phyloP scores from a whole-genome alignment of 2,888 invertebrate genomes.

The Andrena camellia region DNA sequence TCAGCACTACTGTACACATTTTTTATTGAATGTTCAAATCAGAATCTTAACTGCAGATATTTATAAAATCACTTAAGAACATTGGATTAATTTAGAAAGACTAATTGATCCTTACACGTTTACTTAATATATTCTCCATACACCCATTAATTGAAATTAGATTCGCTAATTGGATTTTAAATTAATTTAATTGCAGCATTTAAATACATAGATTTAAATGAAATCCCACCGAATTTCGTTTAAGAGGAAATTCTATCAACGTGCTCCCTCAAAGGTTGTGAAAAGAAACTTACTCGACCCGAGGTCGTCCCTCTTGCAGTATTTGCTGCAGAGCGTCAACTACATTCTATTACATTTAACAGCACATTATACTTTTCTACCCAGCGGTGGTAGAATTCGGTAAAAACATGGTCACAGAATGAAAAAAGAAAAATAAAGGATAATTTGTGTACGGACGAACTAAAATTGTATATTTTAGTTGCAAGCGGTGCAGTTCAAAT shows the following conservation, averaged over 20 bases:
- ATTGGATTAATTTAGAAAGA: not conserved
- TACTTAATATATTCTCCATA: not conserved
- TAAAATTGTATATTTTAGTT: slow-evolving; percentile 1
- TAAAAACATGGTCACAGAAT: not conserved
- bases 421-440: not conserved
- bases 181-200: slow-evolving; percentile 3
- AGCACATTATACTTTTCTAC: not conserved
- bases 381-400: not conserved
- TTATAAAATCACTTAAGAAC: not conserved
- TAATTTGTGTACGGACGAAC: not conserved
- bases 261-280: not conserved
- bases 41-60: not conserved
- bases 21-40: not conserved
- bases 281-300: not conserved
- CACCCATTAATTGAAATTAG: not conserved
- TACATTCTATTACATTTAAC: slow-evolving; percentile 16
- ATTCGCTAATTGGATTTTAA: not conserved
- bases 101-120: not conserved
- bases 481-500: slow-evolving; percentile 21
- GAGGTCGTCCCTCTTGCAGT: not conserved
- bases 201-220: not conserved
- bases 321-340: not conserved
- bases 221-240: not conserved
- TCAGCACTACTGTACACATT: not conserved
- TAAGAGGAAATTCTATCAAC: not conserved